Base-by-base conservation (phyloP, 2,113 vertebrate species). In the Puffinus mauretanicus region DNA sequence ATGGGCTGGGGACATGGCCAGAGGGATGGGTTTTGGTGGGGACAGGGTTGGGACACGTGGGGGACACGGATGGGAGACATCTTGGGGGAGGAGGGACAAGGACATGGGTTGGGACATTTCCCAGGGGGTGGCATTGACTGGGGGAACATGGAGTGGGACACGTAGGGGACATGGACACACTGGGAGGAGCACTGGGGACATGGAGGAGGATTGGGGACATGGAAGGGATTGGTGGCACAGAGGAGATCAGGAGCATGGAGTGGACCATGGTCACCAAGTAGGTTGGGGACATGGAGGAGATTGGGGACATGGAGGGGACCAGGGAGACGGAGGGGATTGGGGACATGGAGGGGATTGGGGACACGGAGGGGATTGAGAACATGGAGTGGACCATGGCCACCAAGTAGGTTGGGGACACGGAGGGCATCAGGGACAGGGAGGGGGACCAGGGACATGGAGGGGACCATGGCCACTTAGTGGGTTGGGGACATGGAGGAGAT, bases 41-140 rank as follows among this genome's bases (percentile, higher is more conserved):
- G 13, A 16, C 10, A 4, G 3, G 25, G 18, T 2, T 7, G 55
- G 42, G 44, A 30, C 34, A 11, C 0, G 16, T 3, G 2, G 34
- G 34, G n/a, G 34, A 25, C 20, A 11, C 0, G 14, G n/a, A 11
- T 5, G 40, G 40, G 64, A 32, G 7, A 10, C 9, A 30, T 44
- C 40, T 19, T 10, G 19, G 40, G 40, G 46, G 22, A 34, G 20
- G 21, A 18, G 30, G 34, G 21, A 58, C 29, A 18, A 16, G 57
- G 20, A 60, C 70, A 7, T 1, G 19, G 49, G 49, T 6, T 4
- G 9, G 51, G 69, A 21, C n/a, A 11, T 38, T 14, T 38, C 5
- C 49, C 14, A 12, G 27, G 26, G 27, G 8, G 49, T 11, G 13
- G 27, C 8, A 8, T 52, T 16, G 69, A 30, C 13, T 2, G 29